Evolutionary conservation across 2,888 invertebrate genomes (phyloP).

Genomic region (Anthophora plumipes): DNA sequence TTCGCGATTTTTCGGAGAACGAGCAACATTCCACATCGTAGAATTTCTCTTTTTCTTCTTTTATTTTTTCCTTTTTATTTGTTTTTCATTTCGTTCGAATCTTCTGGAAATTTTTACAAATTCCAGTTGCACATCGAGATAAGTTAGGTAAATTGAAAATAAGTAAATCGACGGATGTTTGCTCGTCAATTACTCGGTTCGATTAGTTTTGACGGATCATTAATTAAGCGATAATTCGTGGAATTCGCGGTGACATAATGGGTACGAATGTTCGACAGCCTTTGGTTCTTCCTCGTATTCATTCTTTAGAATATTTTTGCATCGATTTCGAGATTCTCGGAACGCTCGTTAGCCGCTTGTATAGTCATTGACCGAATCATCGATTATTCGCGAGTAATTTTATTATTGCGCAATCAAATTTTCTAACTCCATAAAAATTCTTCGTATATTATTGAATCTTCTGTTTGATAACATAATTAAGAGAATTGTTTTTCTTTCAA

Average conservation of each 20-base stretch:
- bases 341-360: background rate
- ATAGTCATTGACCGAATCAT: background rate
- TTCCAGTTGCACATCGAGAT: too few relatives aligned
- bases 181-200: background rate
- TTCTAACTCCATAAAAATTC: background rate
- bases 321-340: background rate
- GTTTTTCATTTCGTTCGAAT: background rate
- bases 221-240: background rate
- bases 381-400: background rate
- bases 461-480: too few relatives aligned
- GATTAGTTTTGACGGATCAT: background rate
- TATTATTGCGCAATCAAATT: background rate
- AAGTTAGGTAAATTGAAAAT: too few relatives aligned
- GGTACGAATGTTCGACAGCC: background rate
- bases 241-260: constrained; percentile 3
- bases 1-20: constrained; percentile 25
- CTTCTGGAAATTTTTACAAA: background rate
- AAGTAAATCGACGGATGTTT: background rate
- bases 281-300: too few relatives aligned
- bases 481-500: too few relatives aligned
- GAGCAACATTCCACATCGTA: background rate
- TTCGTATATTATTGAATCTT: background rate
- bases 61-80: background rate
- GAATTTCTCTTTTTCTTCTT: too few relatives aligned
- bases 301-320: constrained; percentile 1